Base-by-base conservation (phyloP, 2,797 vertebrate species). In the Chelmon rostratus region DNA sequence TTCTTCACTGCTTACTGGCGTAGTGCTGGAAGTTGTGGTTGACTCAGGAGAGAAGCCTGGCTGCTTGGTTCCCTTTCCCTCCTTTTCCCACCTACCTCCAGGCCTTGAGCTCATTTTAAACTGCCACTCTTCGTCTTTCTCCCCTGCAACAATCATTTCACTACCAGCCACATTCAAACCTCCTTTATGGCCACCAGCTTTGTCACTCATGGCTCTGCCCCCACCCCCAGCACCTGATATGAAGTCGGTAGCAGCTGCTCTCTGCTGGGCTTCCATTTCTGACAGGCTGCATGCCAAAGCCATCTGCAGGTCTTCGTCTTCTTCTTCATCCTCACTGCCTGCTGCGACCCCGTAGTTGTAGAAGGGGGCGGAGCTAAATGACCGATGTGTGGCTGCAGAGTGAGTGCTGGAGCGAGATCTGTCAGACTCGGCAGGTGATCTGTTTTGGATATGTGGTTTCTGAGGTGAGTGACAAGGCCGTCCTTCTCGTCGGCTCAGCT, bases 211-310 rank as follows among this genome's bases (percentile, higher is more conserved):
- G 61, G 47, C 42, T 79, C 54, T 64, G 31, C 68, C 87, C 91
- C 83, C 66, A n/a, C 58, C 90, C 91, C 81, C 89, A 82, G 93
- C 95, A 95, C 47, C 95, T 96, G 94, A 91, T 92, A 96, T 94
- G 92, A 89, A 74, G 92, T 94, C 87, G n/a, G 87, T 70, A 59
- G 88, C 81, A 49, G 91, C 95, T 79, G 96, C 95, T 93, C 82
- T 96, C 94, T 97, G 96, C 94, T 96, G 94, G 86, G 96, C 96
- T 19, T 99, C 98, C 96, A 98, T 96, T 95, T 99, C 98, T 8
- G 98, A 99, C 79, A 99, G 95, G 93, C 98, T 99, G 96, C 95
- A 99, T 42, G 98, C 98, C 96, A 99, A 96, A 79, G 98, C 98
- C 90, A 98, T 96, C 96, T 99, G 98, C 85, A 99, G 94, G 69